Evolutionary conservation across 1,140 invertebrate species (phyloP), one percentile per base, ranked within the genome.

Genomic region (Babylonia areolata): DNA sequence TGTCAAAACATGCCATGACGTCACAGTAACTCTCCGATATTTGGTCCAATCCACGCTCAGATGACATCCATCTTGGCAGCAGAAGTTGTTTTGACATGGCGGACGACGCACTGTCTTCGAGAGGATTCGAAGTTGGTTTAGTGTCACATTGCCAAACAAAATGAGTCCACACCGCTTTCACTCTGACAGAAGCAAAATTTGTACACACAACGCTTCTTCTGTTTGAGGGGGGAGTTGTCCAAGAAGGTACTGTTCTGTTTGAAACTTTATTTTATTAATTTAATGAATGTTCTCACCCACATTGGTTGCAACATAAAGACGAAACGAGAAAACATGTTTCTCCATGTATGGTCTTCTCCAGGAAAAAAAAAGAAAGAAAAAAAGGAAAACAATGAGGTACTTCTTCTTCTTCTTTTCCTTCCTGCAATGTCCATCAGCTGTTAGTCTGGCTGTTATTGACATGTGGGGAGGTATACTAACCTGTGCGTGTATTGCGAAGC

Each of bases 81-180:
- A 75, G 73, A 75, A 75, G 33, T 75, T 75, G 73, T 75, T 75
- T 75, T 35, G 73, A 75, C 73, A 75, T 75, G 73, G 73, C 73
- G 73, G 23, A 12, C 15, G 1, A 64, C 5, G 0, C 15, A 5
- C 20, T 20, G 5, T 23, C 58, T 64, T 5, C 58, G 17, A 64
- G 17, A 23, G 23, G 28, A 5, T 64, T 12, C 5, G 6, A 23
- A 64, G 15, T 20, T 12, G 17, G 58, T 23, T 23, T 5, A 11
- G 58, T 64, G 58, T 23, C 58, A 20, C 28, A 23, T n/a, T 1
- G 28, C 20, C 23, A 23, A 64, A 2, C 58, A 64, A 0, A 64
- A 64, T 64, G 58, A 64, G 5, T 23, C 12, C 58, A 64, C 58
- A 28, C 58, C 58, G 58, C 20, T 64, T 64, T 64, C 58, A 64